phyloP scores from a whole-genome alignment of 2,888 invertebrate species.

The Megalurothrips usitatus region DNA sequence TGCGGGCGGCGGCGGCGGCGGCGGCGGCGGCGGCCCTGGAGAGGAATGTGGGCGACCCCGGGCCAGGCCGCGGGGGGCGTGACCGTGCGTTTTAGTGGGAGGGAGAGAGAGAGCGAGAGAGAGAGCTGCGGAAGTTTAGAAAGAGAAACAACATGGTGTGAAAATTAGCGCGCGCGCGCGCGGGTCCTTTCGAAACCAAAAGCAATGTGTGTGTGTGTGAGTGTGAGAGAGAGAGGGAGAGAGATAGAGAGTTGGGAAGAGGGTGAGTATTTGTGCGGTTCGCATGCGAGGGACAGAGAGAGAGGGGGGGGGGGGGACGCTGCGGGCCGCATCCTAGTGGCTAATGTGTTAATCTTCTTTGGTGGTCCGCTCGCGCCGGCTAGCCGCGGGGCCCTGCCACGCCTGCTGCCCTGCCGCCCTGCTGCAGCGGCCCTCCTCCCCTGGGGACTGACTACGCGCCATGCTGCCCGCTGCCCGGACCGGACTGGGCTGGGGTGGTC shows the following conservation, averaged over 20 bases:
- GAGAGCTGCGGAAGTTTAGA: not conserved
- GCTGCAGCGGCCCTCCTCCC: not conserved
- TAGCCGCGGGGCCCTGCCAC: not conserved
- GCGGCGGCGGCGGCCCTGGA: too few species aligned
- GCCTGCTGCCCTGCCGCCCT: not conserved
- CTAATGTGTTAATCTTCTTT: constrained; percentile 27
- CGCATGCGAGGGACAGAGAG: not conserved
- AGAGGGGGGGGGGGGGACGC: not conserved
- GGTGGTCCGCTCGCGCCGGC: not conserved
- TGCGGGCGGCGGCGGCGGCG: too few species aligned
- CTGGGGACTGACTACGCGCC: not conserved
- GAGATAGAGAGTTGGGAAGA: not conserved
- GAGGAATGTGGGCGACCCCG: too few species aligned
- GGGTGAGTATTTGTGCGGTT: not conserved
- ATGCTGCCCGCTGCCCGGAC: not conserved
- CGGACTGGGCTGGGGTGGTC: too few species aligned
- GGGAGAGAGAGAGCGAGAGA: not conserved
- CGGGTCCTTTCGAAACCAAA: not conserved
- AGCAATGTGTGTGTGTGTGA: not conserved
- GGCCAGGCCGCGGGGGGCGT: too few species aligned
- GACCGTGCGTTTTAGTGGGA: not conserved
- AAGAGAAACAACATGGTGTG: constrained; percentile 1
- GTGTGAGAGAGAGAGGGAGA: not conserved
- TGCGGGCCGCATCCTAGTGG: not conserved
- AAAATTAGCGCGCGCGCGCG: constrained; percentile 15